These are phyloP conservation scores for Petromus typicus DNA, from an alignment of 2,113 vertebrate genomes.

Conservation along the genomic window DNA sequence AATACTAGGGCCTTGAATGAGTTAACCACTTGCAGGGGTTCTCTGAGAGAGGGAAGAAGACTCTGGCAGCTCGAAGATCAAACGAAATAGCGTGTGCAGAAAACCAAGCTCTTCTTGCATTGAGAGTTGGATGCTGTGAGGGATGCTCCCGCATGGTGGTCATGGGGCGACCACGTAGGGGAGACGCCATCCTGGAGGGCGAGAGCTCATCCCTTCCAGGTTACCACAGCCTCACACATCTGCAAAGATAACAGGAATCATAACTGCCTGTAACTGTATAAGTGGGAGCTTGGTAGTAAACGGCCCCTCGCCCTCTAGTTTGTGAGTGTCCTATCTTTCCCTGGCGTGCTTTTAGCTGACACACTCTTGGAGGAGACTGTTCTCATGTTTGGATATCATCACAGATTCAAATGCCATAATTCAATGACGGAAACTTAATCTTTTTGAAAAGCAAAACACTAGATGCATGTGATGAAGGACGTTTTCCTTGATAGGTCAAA, in stretches of 20 bases:
- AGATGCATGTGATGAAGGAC: not conserved
- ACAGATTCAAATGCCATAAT: not conserved
- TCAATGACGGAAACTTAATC: not conserved
- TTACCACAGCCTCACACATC: conserved; percentile 7
- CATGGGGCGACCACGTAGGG: accelerated
- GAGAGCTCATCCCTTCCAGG: not conserved
- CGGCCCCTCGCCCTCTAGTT: not conserved
- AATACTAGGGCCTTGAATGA: not conserved
- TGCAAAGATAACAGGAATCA: not conserved
- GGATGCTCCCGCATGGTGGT: not conserved
- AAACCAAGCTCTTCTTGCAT: not conserved
- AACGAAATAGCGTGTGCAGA: not conserved
- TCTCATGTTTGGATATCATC: not conserved
- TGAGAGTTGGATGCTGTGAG: not conserved
- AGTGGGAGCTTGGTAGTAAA: conserved; percentile 44
- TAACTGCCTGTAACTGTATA: not conserved
- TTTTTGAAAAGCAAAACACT: not conserved
- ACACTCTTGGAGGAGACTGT: not conserved
- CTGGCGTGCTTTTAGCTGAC: not conserved
- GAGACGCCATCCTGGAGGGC: not conserved
- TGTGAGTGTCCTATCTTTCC: not conserved
- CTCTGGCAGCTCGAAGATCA: not conserved
- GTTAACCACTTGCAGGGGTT: too few relatives aligned
- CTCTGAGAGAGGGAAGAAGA: not conserved
- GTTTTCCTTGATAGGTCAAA: not conserved